Conservation (phyloP, 2,888 invertebrate genomes). For the Punctoribates punctum region DNA sequence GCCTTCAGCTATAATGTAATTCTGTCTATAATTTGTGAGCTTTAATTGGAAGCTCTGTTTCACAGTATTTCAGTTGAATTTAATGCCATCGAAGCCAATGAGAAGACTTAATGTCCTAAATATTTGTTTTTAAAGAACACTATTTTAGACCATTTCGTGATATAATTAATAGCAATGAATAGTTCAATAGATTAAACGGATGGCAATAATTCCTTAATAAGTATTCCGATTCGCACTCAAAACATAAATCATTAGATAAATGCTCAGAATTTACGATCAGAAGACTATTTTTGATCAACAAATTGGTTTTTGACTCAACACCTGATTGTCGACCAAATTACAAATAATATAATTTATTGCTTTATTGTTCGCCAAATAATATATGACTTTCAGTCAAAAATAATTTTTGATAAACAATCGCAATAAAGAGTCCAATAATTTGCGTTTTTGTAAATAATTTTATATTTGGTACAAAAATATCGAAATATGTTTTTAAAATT, state of each 20-base stretch:
- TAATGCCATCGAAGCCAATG: neutral
- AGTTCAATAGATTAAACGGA: neutral
- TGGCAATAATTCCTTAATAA: neutral
- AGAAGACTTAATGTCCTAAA: neutral
- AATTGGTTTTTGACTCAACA: neutral
- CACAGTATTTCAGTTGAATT: neutral
- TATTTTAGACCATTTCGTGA: constrained; percentile 4
- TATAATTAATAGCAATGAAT: constrained; percentile 4
- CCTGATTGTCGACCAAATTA: neutral
- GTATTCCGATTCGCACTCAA: neutral
- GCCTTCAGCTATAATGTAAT: constrained; percentile 11
- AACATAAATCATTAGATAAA: neutral
- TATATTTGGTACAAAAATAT: too few relatives aligned
- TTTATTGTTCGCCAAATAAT: neutral
- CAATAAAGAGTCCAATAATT: too few relatives aligned
- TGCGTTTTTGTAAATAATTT: too few relatives aligned
- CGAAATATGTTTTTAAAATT: neutral
- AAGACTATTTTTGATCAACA: neutral
- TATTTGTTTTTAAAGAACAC: constrained; percentile 3
- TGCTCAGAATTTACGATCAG: neutral
- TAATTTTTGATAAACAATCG: too few relatives aligned
- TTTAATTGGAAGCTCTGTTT: constrained; percentile 10
- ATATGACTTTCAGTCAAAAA: neutral
- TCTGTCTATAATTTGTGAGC: constrained; percentile 10
- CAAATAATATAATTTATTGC: neutral